A percentile compares a stretch with the other conserved stretches of the same genome.
Evolutionary conservation across 2,113 vertebrate genomes (phyloP).

Genomic region (Prolemur simus): DNA sequence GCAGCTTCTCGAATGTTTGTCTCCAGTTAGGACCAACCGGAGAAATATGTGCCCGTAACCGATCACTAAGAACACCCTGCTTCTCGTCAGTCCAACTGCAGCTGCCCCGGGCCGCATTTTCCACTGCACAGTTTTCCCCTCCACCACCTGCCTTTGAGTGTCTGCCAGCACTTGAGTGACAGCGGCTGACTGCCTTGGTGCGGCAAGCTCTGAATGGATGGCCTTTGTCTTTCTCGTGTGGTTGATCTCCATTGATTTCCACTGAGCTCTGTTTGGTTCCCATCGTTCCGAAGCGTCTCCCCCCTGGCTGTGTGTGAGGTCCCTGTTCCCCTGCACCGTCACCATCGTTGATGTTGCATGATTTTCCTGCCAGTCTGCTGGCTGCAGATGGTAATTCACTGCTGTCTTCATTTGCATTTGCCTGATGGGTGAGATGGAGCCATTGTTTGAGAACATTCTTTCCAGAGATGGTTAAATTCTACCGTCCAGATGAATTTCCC

Average conservation of each 20-base stretch:
- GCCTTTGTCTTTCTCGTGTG: background rate
- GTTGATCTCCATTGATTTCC: background rate
- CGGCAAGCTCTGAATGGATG: background rate
- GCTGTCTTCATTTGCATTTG: background rate
- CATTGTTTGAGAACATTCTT: background rate
- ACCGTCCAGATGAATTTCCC: background rate
- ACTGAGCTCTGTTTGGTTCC: too few relatives aligned
- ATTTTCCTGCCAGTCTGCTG: background rate
- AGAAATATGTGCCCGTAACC: background rate
- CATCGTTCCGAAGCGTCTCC: background rate
- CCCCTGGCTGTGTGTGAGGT: background rate
- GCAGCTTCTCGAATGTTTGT: background rate
- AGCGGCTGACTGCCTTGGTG: background rate
- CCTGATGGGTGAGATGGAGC: background rate
- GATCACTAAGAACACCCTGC: background rate
- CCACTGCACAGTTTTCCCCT: too few relatives aligned
- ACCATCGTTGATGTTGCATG: background rate
- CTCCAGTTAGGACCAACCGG: background rate
- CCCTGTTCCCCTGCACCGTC: background rate
- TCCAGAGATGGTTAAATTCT: background rate
- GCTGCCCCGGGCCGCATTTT: background rate
- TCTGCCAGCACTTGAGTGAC: background rate
- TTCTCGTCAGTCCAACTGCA: background rate
- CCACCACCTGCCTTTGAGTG: background rate
- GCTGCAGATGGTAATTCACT: background rate